phyloP scores from a whole-genome alignment of 2,113 vertebrate species.

The Hipposideros armiger region DNA sequence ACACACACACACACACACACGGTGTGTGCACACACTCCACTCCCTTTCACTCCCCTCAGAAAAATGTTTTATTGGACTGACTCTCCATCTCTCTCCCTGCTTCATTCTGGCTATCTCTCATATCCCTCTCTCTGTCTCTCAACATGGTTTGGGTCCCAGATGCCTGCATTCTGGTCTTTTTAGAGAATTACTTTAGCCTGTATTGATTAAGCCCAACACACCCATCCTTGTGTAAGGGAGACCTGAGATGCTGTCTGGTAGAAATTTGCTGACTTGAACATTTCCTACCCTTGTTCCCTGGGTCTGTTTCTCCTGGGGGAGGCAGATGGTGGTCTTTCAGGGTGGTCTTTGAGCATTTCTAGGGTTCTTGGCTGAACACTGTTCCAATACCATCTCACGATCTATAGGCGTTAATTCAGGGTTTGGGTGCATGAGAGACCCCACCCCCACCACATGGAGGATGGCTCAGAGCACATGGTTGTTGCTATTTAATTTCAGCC shows the following conservation, averaged over 20 bases:
- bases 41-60: not conserved
- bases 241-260: not conserved
- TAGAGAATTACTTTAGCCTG: not conserved
- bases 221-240: accelerated
- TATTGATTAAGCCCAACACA: not conserved
- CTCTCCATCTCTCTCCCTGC: not conserved
- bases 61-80: not conserved
- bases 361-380: not conserved
- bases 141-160: not conserved
- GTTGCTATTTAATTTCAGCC: not conserved
- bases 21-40: too few species aligned
- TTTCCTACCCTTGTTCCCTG: not conserved
- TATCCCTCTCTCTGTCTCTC: not conserved
- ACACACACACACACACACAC: not conserved
- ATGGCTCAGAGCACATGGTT: not conserved
- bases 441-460: too few species aligned
- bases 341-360: not conserved
- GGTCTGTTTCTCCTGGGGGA: not conserved
- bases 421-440: accelerated
- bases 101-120: not conserved
- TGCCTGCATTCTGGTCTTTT: not conserved
- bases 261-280: not conserved
- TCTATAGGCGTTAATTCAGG: not conserved
- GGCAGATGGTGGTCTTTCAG: not conserved
- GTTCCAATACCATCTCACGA: not conserved